These are phyloP conservation scores for Pristis pectinata DNA, from an alignment of 2,797 vertebrate genomes.

Conservation along the genomic window DNA sequence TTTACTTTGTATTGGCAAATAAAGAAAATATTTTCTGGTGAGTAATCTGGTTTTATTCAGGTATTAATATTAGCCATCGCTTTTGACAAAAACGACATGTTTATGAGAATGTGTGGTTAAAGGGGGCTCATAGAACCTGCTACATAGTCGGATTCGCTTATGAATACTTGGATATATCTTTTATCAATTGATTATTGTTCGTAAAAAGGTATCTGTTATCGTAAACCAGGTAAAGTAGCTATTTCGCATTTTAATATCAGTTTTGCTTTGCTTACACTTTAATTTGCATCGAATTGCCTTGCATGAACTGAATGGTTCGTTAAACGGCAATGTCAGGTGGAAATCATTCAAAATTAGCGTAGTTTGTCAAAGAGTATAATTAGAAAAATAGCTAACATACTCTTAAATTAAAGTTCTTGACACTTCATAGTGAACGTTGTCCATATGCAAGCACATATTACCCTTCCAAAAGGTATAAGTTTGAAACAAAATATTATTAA, in stretches of 20 bases:
- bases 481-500: background rate
- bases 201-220: background rate
- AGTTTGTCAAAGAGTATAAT: background rate
- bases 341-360: too few relatives aligned
- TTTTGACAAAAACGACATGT: constrained; percentile 19
- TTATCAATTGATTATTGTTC: background rate
- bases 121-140: background rate
- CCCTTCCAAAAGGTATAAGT: background rate
- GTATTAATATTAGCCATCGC: background rate
- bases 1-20: background rate
- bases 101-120: background rate
- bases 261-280: background rate
- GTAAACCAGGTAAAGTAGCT: background rate
- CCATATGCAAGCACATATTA: background rate
- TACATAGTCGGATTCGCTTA: background rate
- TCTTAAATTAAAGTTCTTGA: background rate
- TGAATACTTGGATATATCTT: background rate
- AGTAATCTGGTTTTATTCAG: constrained; percentile 33
- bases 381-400: background rate
- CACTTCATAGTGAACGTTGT: background rate
- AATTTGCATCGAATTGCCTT: background rate
- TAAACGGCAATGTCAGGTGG: background rate
- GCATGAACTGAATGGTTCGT: background rate
- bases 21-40: background rate
- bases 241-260: background rate